phyloP scores from a whole-genome alignment of 2,888 invertebrate species.

The Lithophane ornitopus region DNA sequence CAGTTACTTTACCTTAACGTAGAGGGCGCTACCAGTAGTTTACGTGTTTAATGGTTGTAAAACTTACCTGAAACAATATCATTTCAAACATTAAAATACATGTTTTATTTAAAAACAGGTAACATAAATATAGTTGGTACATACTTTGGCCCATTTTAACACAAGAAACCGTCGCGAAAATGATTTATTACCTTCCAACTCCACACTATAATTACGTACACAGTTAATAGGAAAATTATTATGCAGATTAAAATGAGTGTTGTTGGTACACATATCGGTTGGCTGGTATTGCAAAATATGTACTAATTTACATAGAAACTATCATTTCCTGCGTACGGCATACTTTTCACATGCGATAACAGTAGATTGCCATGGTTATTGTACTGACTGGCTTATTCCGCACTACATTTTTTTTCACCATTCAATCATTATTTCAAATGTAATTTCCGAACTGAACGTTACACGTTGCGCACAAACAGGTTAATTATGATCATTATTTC shows the following conservation, averaged over 20 bases:
- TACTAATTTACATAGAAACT: slow-evolving; percentile 81
- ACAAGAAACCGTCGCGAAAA: slow-evolving; percentile 7
- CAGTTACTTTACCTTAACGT: slow-evolving; percentile 47
- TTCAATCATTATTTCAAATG: slow-evolving; percentile 41
- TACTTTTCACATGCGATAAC: slow-evolving; percentile 81
- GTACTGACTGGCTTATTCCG: slow-evolving; percentile 34
- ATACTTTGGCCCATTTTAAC: slow-evolving; percentile 22
- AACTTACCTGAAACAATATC: slow-evolving; percentile 91
- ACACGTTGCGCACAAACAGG: slow-evolving; percentile 43
- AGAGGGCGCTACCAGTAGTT: slow-evolving; percentile 74
- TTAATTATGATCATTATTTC: slow-evolving; percentile 48
- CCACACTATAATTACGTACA: slow-evolving; percentile 44
- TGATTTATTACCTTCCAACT: slow-evolving; percentile 39
- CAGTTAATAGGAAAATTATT: slow-evolving; percentile 57
- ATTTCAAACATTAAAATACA: slow-evolving; percentile 52
- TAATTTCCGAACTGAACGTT: slow-evolving; percentile 39
- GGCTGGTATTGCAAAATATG: slow-evolving; percentile 67
- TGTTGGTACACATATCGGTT: slow-evolving; percentile 55
- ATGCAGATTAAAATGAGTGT: slow-evolving; percentile 62
- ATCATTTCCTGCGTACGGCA: slow-evolving; percentile 85
- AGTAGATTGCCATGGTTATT: slow-evolving; percentile 56
- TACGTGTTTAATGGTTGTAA: background rate
- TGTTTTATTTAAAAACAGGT: background rate
- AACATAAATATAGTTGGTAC: background rate
- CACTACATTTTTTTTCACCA: slow-evolving; percentile 39